phyloP scores from a whole-genome alignment of 2,888 invertebrate genomes.

The Parasteatoda lunata region DNA sequence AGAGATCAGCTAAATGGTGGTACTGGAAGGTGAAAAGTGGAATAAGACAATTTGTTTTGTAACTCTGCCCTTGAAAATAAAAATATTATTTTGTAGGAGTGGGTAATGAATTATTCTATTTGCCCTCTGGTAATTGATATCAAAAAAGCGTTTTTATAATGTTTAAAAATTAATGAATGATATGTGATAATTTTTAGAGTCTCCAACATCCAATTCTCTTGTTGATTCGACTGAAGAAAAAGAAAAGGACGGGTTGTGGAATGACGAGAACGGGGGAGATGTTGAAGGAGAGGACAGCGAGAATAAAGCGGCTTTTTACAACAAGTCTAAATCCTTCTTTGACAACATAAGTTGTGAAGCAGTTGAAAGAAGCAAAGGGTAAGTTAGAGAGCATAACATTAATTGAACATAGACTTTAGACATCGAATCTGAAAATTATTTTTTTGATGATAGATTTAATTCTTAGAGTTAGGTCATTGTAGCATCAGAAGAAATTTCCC shows the following conservation, averaged over 20 bases:
- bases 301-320: constrained; percentile 83
- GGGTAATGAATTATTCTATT: no score
- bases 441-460: background rate
- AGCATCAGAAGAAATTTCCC: no score
- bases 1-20: no score
- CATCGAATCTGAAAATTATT: background rate
- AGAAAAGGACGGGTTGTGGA: constrained; percentile 82
- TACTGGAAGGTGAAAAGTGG: no score
- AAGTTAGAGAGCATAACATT: constrained; percentile 69
- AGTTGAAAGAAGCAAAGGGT: constrained; percentile 87
- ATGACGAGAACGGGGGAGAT: constrained; percentile 85
- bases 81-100: no score
- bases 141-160: no score
- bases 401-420: background rate
- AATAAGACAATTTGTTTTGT: no score
- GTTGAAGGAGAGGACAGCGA: constrained; percentile 81
- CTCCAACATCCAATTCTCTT: constrained; percentile 32
- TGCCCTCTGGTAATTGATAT: no score
- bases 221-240: constrained; percentile 78
- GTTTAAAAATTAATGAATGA: background rate
- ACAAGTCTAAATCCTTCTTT: constrained; percentile 98
- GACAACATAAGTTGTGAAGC: constrained; percentile 99
- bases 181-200: constrained; percentile 19
- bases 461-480: background rate
- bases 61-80: no score